Conservation (phyloP, 2,113 vertebrate genomes). For the Neodon shergylaensis region DNA sequence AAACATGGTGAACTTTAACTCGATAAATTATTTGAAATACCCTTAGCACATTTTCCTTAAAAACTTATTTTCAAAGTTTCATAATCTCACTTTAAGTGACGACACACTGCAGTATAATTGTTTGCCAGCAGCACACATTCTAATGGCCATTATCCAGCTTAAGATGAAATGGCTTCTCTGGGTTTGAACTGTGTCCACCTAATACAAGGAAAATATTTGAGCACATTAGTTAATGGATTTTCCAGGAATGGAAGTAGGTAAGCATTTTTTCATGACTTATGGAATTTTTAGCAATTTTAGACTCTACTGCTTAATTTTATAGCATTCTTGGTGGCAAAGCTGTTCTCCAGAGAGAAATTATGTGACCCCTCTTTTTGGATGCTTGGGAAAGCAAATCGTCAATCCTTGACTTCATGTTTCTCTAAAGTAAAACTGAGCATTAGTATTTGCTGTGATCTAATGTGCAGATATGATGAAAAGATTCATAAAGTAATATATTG, state of each 20-base stretch:
- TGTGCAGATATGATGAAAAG: conserved; percentile 66
- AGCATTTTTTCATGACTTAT: conserved; percentile 61
- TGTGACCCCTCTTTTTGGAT: conserved; percentile 68
- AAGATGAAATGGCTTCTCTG: conserved; percentile 59
- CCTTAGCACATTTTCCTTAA: conserved; percentile 50
- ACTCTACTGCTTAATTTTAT: conserved; percentile 71
- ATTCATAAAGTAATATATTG: conserved; percentile 40
- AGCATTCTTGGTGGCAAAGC: conserved; percentile 54
- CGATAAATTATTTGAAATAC: conserved; percentile 39
- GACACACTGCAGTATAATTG: conserved; percentile 35
- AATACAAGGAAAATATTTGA: conserved; percentile 74
- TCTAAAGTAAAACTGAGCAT: conserved; percentile 63
- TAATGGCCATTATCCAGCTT: conserved; percentile 39
- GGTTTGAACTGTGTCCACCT: conserved; percentile 68
- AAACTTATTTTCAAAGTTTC: conserved; percentile 40
- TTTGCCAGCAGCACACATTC: background rate
- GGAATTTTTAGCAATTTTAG: conserved; percentile 70
- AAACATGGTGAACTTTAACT: conserved; percentile 44
- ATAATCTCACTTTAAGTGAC: conserved; percentile 45
- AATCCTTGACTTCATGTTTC: conserved; percentile 68
- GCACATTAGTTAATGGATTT: conserved; percentile 75
- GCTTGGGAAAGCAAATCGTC: conserved; percentile 53
- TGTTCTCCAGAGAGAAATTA: conserved; percentile 69
- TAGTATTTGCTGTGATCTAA: conserved; percentile 68
- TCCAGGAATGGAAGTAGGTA: conserved; percentile 72